Evolutionary conservation across 2,888 invertebrate species (phyloP), one percentile per base, ranked within the genome.

Genomic region (Lordiphosa fenestrarum): DNA sequence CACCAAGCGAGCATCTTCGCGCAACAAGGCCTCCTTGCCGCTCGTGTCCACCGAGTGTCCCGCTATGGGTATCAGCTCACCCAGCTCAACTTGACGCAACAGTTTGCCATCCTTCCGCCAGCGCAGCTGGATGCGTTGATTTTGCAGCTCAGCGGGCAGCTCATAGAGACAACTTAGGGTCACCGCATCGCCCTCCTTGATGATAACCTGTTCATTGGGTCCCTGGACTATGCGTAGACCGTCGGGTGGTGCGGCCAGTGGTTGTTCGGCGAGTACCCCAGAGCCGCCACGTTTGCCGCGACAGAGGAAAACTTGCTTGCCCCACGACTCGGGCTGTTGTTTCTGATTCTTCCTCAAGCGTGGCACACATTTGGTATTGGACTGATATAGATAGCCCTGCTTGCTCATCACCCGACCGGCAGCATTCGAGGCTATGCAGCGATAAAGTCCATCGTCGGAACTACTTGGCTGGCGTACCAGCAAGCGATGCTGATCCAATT

Each of bases 31-130:
- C 55, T 89, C 89, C 66, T 83, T 76, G 61, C 62, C 53, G 4
- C 57, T 44, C 30, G 84, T 72, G 0, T 13, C 44, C 7, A 50
- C 47, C 0, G 51, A 25, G 44, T 53, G 60, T 1, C 76, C 80
- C 0, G 69, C 36, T 6, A 76, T 75, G n/a, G 81, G 49, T 10
- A 30, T 30, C 4, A 65, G 53, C 10, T 73, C 80, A 0, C 81
- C 84, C 5, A 88, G 61, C 50, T 88, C 88, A 3, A 84, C 68
- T 65, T 88, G 87, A 0, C 90, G 88, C 48, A 91, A 83, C 0
- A 91, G 87, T 80, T 92, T 92, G 7, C 92, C 92, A 84, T 94
- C 93, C 80, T 93, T 93, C 48, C 92, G 90, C 95, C 95, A 96
- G 48, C 91, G 91, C 6, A 89, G 55, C 33, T 84, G 77, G 0